These are phyloP conservation scores for Platyscapa corneri DNA, from an alignment of 1,140 invertebrate species.

Conservation along the genomic window DNA sequence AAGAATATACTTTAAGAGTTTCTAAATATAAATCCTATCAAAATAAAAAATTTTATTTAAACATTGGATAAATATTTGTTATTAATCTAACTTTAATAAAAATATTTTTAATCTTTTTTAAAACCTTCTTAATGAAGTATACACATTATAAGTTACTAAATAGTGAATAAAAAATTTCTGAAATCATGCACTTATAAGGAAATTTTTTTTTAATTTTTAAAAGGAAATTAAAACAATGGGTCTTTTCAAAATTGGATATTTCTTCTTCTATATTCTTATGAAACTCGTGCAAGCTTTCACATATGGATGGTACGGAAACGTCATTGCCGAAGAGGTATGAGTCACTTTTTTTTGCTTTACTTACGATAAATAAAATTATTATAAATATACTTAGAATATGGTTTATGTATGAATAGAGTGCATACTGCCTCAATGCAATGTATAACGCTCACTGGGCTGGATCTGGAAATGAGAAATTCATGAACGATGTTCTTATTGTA, in stretches of 20 bases:
- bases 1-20: no score
- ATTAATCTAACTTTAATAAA: no score
- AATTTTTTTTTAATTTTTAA: no score
- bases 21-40: no score
- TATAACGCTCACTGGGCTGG: slow-evolving; percentile 50
- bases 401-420: slow-evolving; percentile 2
- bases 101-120: no score
- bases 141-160: no score
- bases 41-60: no score
- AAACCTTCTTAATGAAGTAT: no score
- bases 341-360: not conserved
- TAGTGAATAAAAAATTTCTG: no score
- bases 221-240: no score
- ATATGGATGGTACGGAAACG: slow-evolving; percentile 32
- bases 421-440: not conserved
- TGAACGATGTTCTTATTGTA: slow-evolving; percentile 52
- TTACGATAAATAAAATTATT: not conserved
- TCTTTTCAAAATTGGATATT: not conserved
- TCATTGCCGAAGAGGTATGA: slow-evolving; percentile 34
- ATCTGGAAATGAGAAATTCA: slow-evolving; percentile 26
- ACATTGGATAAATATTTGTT: no score
- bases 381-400: not conserved
- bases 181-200: no score
- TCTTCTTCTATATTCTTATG: not conserved
- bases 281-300: slow-evolving; percentile 15